phyloP scores from a whole-genome alignment of 1,140 invertebrate genomes.

The Bombus superbus region DNA sequence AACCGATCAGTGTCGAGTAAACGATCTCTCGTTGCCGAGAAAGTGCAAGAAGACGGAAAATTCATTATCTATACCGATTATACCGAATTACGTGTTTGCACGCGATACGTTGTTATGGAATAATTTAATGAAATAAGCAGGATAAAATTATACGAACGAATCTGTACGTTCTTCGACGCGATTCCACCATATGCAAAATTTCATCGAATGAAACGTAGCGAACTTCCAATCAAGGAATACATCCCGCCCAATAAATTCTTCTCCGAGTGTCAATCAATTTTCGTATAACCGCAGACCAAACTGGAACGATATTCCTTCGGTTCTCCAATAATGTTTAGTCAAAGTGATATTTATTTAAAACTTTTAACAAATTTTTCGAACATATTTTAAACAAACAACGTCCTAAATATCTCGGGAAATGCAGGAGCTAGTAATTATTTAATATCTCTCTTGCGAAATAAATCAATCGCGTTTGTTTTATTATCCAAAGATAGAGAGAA shows the following conservation, averaged over 20 bases:
- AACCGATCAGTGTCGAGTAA: too few relatives aligned
- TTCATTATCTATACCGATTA: too few relatives aligned
- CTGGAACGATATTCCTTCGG: conserved; percentile 4
- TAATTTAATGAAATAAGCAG: not conserved
- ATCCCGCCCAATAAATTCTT: not conserved
- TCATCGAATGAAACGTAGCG: not conserved
- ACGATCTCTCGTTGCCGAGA: too few relatives aligned
- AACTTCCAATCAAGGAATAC: conserved; percentile 20
- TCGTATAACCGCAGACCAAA: conserved; percentile 14
- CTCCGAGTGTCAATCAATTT: conserved; percentile 21
- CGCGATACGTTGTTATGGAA: not conserved
- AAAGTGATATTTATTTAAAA: not conserved
- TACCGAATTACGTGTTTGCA: too few relatives aligned
- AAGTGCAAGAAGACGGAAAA: too few relatives aligned
- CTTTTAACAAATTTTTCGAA: not conserved
- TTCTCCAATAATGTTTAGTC: not conserved
- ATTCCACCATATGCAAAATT: not conserved
- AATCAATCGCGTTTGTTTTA: not conserved
- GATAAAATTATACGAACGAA: not conserved
- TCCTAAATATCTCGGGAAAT: not conserved
- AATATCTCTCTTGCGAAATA: not conserved
- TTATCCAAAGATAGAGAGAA: not conserved
- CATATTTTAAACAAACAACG: not conserved
- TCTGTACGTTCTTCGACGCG: not conserved
- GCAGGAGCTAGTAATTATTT: not conserved